These are phyloP conservation scores for Plusia festucae DNA, from an alignment of 2,888 invertebrate species.

Conservation along the genomic window DNA sequence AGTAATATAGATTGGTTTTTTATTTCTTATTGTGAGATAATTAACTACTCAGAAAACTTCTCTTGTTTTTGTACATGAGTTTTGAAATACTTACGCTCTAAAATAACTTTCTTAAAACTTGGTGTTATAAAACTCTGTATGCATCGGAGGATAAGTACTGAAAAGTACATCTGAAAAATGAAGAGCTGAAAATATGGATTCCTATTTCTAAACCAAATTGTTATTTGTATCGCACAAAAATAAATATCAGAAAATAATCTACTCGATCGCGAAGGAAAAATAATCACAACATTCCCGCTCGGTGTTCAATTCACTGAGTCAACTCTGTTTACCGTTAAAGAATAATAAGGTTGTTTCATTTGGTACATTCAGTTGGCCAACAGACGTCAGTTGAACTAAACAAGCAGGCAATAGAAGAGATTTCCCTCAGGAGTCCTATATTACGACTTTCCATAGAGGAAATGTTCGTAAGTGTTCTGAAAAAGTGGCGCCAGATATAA, in stretches of 20 bases:
- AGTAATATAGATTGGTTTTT: too few relatives aligned
- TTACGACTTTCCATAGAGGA: constrained; percentile 78
- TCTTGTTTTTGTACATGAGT: too few relatives aligned
- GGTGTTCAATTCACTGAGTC: constrained; percentile 51
- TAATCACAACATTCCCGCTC: constrained; percentile 25
- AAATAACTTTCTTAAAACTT: constrained; percentile 13
- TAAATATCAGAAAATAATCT: constrained; percentile 34
- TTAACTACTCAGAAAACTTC: neutral
- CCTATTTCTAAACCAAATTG: constrained; percentile 11
- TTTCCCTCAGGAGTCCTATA: constrained; percentile 82
- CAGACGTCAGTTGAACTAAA: constrained; percentile 79
- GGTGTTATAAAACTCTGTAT: constrained; percentile 20
- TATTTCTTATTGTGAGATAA: too few relatives aligned
- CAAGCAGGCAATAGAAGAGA: constrained; percentile 83
- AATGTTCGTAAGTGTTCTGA: constrained; percentile 65
- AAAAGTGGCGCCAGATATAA: constrained; percentile 56
- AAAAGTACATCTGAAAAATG: neutral
- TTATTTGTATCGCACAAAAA: constrained; percentile 24
- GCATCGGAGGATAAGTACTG: constrained; percentile 13
- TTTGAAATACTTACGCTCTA: too few relatives aligned
- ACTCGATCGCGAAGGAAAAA: constrained; percentile 37
- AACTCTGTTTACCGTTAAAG: constrained; percentile 53
- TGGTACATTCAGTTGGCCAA: constrained; percentile 69
- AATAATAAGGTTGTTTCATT: constrained; percentile 57
- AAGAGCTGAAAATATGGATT: neutral